Base-by-base conservation (phyloP, 2,888 invertebrate genomes). In the Liopterus haemorrhoidalis region DNA sequence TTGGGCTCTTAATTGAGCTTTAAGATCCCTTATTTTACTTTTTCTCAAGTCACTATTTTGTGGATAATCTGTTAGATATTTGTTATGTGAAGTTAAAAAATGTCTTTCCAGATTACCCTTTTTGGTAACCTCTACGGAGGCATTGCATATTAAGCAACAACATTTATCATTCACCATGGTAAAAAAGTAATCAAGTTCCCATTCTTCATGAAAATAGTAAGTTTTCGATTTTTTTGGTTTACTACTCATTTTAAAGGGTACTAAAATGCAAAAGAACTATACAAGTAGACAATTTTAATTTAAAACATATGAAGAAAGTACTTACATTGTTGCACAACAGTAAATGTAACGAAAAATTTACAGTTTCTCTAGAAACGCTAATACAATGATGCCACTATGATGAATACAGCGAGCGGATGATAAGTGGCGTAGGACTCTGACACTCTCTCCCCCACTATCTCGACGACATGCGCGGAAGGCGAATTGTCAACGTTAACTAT, bases 131-230 rank as follows among this genome's bases (percentile, higher is more conserved):
- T 36, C 33, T 39, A 44, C 19, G 12, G 40, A 27, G 36, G n/a
- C 6, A 40, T 15, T 28, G 24, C 49, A 48, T 39, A 49, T 47
- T 48, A 49, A 43, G 31, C 47, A 49, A 27, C 28, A 37, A 49
- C 48, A 50, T 46, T 50, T 49, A 41, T 50, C 46, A 25, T 49
- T 46, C 40, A 46, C 42, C 43, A 49, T 49, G 8, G 42, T 49
- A 50, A 48, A 50, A 44, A 44, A 50, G 11, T 43, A 50, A 20
- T 50, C 21, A 21, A 31, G 8, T 37, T 50, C 50, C 45, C 50
- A 46, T 45, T 50, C 48, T 42, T 45, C 48, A 27, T 49, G 15
- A 16, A 48, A 49, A 50, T 50, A 41, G 32, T 50, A 48, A 11
- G 37, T 49, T 44, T 49, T 41, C 19, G 40, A 33, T 35, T 49